These are phyloP conservation scores for Rhagonycha lutea DNA, from an alignment of 2,888 invertebrate species.

Conservation along the genomic window DNA sequence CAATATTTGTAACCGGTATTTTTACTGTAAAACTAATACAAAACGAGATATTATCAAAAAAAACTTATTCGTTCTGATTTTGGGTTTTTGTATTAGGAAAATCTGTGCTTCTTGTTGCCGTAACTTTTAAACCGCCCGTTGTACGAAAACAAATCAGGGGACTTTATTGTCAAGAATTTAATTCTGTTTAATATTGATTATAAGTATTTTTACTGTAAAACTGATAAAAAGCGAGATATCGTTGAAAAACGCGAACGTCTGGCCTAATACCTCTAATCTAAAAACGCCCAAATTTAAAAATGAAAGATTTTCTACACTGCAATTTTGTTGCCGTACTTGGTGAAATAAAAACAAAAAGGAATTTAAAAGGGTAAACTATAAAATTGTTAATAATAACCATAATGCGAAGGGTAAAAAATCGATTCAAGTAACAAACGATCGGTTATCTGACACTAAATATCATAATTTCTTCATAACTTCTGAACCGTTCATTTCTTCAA, in stretches of 20 bases:
- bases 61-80: too few relatives aligned
- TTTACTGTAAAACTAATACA: too few relatives aligned
- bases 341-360: background rate
- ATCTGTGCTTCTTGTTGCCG: background rate
- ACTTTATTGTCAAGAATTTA: background rate
- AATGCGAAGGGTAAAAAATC: constrained; percentile 11
- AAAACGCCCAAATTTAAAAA: background rate
- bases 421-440: constrained; percentile 24
- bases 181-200: too few relatives aligned
- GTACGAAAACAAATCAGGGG: background rate
- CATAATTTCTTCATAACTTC: background rate
- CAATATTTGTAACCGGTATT: too few relatives aligned
- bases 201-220: too few relatives aligned
- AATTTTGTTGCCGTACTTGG: background rate
- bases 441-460: constrained; percentile 29
- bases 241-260: too few relatives aligned
- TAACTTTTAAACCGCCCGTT: background rate
- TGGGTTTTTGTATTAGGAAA: too few relatives aligned
- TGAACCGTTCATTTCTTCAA: too few relatives aligned
- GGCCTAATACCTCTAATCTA: too few relatives aligned
- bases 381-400: constrained; percentile 26
- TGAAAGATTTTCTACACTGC: background rate
- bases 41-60: too few relatives aligned
- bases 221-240: too few relatives aligned
- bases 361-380: constrained; percentile 10